phyloP scores from a whole-genome alignment of 1,140 invertebrate genomes.

The Potamilus streckersoni region DNA sequence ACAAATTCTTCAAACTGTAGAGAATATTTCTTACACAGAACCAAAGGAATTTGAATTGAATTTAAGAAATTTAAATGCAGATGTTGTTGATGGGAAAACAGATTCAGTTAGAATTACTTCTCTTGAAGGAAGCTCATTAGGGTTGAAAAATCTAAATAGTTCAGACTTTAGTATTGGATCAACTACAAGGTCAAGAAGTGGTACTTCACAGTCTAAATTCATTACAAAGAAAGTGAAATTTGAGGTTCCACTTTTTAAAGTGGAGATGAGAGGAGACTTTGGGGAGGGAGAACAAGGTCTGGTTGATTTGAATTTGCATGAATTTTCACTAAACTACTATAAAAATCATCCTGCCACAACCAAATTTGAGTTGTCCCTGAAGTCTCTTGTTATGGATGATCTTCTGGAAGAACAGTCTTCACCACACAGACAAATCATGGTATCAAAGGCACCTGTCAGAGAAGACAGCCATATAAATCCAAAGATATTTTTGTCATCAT shows the following conservation, averaged over 20 bases:
- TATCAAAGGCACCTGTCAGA: slow-evolving; percentile 69
- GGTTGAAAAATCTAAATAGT: too few relatives aligned
- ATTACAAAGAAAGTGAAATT: slow-evolving; percentile 56
- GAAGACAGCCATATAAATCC: slow-evolving; percentile 49
- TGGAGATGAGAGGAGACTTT: slow-evolving; percentile 65
- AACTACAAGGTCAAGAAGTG: slow-evolving; percentile 2
- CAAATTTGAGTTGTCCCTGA: slow-evolving; percentile 79
- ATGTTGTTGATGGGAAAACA: too few relatives aligned
- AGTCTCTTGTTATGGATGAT: slow-evolving; percentile 90
- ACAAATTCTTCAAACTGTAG: slow-evolving; percentile 81
- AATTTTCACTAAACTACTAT: slow-evolving; percentile 83
- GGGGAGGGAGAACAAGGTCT: slow-evolving; percentile 62
- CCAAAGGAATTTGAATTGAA: too few relatives aligned
- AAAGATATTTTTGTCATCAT: slow-evolving; percentile 77
- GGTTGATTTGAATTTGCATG: slow-evolving; percentile 84
- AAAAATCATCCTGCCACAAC: slow-evolving; percentile 76
- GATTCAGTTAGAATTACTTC: too few relatives aligned
- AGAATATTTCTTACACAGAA: slow-evolving; percentile 61
- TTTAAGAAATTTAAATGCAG: too few relatives aligned
- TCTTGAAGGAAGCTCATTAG: too few relatives aligned
- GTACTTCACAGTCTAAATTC: slow-evolving; percentile 23
- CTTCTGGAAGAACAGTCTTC: slow-evolving; percentile 81
- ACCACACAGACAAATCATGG: slow-evolving; percentile 80
- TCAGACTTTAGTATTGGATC: too few relatives aligned
- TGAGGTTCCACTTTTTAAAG: slow-evolving; percentile 66